Conservation (phyloP, 2,113 vertebrate species). For the Perca flavescens region DNA sequence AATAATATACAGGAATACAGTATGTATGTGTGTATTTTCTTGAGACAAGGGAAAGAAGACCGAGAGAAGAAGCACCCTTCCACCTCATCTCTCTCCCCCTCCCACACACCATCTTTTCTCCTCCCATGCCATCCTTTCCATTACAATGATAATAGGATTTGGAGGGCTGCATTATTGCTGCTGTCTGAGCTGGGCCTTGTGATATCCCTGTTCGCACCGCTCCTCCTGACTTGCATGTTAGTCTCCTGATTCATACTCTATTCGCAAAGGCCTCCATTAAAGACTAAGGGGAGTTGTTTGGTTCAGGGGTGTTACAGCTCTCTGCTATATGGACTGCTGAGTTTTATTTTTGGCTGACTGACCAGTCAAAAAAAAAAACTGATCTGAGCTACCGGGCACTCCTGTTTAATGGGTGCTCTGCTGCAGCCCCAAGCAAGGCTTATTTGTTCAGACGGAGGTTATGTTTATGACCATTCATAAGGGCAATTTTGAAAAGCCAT, state of each 20-base stretch:
- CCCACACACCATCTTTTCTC: slow-evolving; percentile 59
- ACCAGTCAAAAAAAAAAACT: slow-evolving; percentile 41
- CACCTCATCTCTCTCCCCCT: slow-evolving; percentile 52
- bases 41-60: slow-evolving; percentile 31
- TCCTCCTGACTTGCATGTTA: slow-evolving; percentile 69
- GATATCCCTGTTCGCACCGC: slow-evolving; percentile 63
- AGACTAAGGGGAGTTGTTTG: slow-evolving; percentile 67
- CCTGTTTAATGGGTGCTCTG: slow-evolving; percentile 57
- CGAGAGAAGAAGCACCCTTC: slow-evolving; percentile 43
- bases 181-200: slow-evolving; percentile 71
- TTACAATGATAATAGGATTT: slow-evolving; percentile 84
- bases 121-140: slow-evolving; percentile 75
- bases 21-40: slow-evolving; percentile 8
- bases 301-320: slow-evolving; percentile 59
- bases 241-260: slow-evolving; percentile 71
- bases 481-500: slow-evolving; percentile 42
- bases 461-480: slow-evolving; percentile 69
- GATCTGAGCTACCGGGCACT: slow-evolving; percentile 53
- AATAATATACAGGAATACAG: slow-evolving; percentile 21
- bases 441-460: slow-evolving; percentile 59
- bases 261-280: slow-evolving; percentile 61
- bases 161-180: slow-evolving; percentile 77
- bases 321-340: slow-evolving; percentile 64
- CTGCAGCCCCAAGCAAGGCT: slow-evolving; percentile 38
- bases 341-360: slow-evolving; percentile 65